Evolutionary conservation across 2,113 vertebrate genomes (phyloP).

Genomic region (Zapus hudsonius): DNA sequence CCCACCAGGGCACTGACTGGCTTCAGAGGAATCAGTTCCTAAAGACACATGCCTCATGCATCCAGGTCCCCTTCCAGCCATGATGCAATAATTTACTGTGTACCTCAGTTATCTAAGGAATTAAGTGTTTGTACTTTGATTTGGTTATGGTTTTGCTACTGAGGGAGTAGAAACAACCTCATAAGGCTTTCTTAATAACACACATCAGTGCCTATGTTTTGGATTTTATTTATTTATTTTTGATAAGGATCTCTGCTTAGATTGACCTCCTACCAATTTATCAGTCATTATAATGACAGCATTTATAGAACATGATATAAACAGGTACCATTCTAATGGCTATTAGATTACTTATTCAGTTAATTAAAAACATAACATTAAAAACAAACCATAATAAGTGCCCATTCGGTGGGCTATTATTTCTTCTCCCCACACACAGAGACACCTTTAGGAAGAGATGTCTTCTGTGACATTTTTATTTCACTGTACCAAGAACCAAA

Average conservation of each 20-base stretch:
- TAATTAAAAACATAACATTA: slow-evolving; percentile 54
- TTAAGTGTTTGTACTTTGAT: not conserved
- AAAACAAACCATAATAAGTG: slow-evolving; percentile 4
- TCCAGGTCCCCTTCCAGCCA: accelerated
- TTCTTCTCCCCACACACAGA: not conserved
- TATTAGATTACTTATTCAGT: slow-evolving; percentile 34
- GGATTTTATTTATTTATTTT: slow-evolving; percentile 41
- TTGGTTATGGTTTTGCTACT: slow-evolving; percentile 47
- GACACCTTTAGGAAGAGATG: slow-evolving; percentile 3
- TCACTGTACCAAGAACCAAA: not conserved
- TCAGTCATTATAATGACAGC: slow-evolving; percentile 23
- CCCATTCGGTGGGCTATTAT: not conserved
- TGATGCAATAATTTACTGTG: not conserved
- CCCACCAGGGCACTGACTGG: not conserved
- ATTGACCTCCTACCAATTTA: slow-evolving; percentile 43
- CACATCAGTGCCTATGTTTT: slow-evolving; percentile 2
- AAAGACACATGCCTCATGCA: not conserved
- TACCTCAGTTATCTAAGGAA: not conserved
- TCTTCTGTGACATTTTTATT: slow-evolving; percentile 32
- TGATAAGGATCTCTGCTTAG: slow-evolving; percentile 2
- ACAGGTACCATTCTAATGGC: not conserved
- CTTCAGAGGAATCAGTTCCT: not conserved
- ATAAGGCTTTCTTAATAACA: not conserved
- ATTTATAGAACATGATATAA: not conserved
- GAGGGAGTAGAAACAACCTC: not conserved